A percentile compares a stretch with the other conserved stretches of the same genome.
phyloP scores from a whole-genome alignment of 2,888 invertebrate species.

The Crocallis elinguaria region DNA sequence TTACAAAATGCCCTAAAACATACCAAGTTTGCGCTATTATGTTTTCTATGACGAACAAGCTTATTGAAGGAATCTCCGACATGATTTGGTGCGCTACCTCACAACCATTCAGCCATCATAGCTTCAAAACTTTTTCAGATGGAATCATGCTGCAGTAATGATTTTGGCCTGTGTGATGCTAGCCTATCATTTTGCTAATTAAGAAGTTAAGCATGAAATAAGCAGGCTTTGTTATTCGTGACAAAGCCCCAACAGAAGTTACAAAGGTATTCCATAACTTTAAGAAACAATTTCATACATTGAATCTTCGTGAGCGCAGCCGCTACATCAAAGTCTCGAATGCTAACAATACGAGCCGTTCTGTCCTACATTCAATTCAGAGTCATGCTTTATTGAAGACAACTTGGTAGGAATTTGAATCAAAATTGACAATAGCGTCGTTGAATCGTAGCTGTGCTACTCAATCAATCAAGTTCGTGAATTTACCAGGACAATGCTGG shows the following conservation, averaged over 20 bases:
- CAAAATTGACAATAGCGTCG: conserved; percentile 27
- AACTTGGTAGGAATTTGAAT: conserved; percentile 27
- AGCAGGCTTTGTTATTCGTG: not conserved
- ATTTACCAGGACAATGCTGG: conserved; percentile 17
- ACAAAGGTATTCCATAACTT: conserved; percentile 12
- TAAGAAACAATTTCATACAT: conserved; percentile 25
- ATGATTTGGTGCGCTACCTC: too few relatives aligned
- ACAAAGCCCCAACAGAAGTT: conserved; percentile 5
- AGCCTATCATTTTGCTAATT: too few relatives aligned
- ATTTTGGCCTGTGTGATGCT: too few relatives aligned
- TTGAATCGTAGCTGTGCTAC: conserved; percentile 5
- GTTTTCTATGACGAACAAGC: too few relatives aligned
- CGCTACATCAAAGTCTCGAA: conserved; percentile 26
- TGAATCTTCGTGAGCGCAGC: conserved; percentile 18
- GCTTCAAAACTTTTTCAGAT: too few relatives aligned
- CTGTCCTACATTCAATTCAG: conserved; percentile 22
- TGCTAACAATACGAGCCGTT: conserved; percentile 20
- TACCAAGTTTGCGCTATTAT: too few relatives aligned
- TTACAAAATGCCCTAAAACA: too few relatives aligned
- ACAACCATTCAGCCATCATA: too few relatives aligned
- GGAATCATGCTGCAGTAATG: too few relatives aligned
- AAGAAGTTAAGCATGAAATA: not conserved
- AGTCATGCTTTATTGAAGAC: conserved; percentile 27
- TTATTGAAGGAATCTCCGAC: too few relatives aligned
- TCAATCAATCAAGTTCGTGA: conserved; percentile 27